phyloP scores from a whole-genome alignment of 2,888 invertebrate genomes.

The Polydrusus cervinus region DNA sequence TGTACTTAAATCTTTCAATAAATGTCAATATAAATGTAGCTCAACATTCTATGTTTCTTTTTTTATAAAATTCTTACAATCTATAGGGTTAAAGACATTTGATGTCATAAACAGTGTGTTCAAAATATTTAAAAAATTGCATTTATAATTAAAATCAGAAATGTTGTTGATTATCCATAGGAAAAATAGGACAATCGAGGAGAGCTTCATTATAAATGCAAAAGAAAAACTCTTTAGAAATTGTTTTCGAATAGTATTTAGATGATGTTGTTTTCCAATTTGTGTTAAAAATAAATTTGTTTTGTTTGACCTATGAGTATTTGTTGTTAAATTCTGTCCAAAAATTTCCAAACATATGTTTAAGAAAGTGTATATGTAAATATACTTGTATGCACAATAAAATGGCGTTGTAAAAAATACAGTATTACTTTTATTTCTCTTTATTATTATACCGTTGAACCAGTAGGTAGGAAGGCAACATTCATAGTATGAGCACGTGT shows the following conservation, averaged over 20 bases:
- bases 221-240: constrained; percentile 40
- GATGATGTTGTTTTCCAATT: constrained; percentile 55
- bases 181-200: constrained; percentile 30
- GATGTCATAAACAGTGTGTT: constrained; percentile 64
- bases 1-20: constrained; percentile 65
- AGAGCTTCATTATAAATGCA: constrained; percentile 57
- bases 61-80: constrained; percentile 65
- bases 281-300: constrained; percentile 68
- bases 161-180: constrained; percentile 29
- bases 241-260: constrained; percentile 49
- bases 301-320: constrained; percentile 67
- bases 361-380: constrained; percentile 73
- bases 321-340: constrained; percentile 73
- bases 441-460: no score
- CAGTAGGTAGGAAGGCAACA: no score
- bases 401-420: constrained; percentile 70
- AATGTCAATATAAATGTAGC: constrained; percentile 71
- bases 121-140: constrained; percentile 60
- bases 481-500: no score
- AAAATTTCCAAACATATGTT: constrained; percentile 71
- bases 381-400: constrained; percentile 74
- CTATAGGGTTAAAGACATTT: constrained; percentile 65
- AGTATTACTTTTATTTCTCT: constrained; percentile 37
- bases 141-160: constrained; percentile 57
- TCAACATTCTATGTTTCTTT: constrained; percentile 67